Percentiles rank a stretch among this genome's conserved stretches.
phyloP scores from a whole-genome alignment of 2,888 invertebrate genomes.

The Ornithoptera priamus region DNA sequence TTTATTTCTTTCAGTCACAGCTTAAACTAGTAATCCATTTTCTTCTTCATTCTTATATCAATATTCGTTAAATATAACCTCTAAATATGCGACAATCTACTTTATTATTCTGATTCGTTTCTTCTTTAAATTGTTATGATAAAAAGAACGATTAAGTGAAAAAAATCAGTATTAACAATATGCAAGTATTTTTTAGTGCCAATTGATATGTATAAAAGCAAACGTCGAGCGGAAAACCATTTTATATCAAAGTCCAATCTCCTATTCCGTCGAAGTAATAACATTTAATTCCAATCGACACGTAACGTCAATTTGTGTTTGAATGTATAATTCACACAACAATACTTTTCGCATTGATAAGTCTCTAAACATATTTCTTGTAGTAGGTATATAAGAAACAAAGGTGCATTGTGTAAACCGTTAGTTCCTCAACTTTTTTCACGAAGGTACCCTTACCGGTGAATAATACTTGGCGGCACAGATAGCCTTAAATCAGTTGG shows the following conservation, averaged over 20 bases:
- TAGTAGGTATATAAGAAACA: background rate
- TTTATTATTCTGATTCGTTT: no score
- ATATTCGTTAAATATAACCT: no score
- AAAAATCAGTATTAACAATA: background rate
- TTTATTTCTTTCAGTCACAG: no score
- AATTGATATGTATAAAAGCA: conserved; percentile 8
- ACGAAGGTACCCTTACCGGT: no score
- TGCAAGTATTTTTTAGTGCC: background rate
- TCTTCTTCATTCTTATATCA: no score
- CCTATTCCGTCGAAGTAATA: conserved; percentile 14
- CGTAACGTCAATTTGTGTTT: conserved; percentile 26
- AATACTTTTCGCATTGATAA: background rate
- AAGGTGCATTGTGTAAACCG: background rate
- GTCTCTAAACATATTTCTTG: background rate
- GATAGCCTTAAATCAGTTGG: no score
- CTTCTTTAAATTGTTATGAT: no score
- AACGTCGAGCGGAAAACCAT: conserved; percentile 30
- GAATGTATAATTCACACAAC: conserved; percentile 13
- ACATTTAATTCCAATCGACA: conserved; percentile 26
- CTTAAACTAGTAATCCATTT: no score
- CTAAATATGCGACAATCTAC: no score
- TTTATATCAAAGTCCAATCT: conserved; percentile 30
- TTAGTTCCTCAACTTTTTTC: no score
- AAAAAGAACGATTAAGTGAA: background rate
- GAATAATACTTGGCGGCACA: no score